Percentiles rank a stretch among this genome's conserved stretches.
Conservation (phyloP, 2,888 invertebrate genomes). For the Callyntrura guangdongensis region DNA sequence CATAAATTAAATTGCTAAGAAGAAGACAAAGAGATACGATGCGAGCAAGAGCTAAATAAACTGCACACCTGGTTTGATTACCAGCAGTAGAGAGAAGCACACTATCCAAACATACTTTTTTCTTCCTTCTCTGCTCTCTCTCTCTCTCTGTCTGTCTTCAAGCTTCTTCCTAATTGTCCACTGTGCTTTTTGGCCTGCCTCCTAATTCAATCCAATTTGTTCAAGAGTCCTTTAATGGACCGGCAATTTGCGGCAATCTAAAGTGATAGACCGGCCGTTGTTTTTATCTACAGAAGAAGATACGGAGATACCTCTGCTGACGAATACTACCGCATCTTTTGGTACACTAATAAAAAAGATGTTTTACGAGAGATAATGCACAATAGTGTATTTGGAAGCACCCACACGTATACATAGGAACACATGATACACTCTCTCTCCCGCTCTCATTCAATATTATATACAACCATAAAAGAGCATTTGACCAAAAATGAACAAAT, state of each 20-base stretch:
- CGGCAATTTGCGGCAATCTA: slow-evolving; percentile 75
- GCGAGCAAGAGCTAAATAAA: slow-evolving; percentile 53
- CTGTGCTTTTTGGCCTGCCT: slow-evolving; percentile 53
- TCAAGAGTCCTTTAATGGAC: slow-evolving; percentile 75
- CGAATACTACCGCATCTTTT: background rate
- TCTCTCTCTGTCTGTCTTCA: background rate
- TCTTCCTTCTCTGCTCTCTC: background rate
- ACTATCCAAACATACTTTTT: background rate
- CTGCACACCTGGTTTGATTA: slow-evolving; percentile 73
- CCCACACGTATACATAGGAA: too few relatives aligned
- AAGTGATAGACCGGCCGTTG: slow-evolving; percentile 70
- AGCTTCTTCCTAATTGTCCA: slow-evolving; percentile 47
- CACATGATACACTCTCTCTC: background rate
- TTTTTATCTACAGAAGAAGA: slow-evolving; percentile 19
- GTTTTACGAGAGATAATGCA: slow-evolving; percentile 41
- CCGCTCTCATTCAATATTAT: background rate
- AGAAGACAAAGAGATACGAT: slow-evolving; percentile 19
- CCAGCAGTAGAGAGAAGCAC: background rate
- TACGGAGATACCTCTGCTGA: background rate
- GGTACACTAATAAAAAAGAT: slow-evolving; percentile 42
- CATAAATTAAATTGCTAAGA: slow-evolving; percentile 65
- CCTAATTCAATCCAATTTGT: slow-evolving; percentile 76
- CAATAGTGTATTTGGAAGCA: slow-evolving; percentile 9
- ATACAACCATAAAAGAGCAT: slow-evolving; percentile 53
- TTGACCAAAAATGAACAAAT: slow-evolving; percentile 71